phyloP scores from a whole-genome alignment of 2,888 invertebrate genomes.

The Oscheius sp. region DNA sequence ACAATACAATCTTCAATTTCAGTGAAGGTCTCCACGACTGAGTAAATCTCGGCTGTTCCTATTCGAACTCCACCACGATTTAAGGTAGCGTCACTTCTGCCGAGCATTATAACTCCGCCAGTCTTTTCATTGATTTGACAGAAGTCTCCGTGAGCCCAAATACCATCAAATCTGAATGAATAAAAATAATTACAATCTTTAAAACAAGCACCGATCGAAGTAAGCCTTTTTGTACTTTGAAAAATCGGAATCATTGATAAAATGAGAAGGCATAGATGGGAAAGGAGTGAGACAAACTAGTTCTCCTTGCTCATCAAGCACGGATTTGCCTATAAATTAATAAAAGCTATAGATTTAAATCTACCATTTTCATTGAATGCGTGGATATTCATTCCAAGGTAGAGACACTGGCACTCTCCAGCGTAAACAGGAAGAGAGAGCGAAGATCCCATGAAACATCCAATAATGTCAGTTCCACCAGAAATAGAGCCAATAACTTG shows the following conservation, averaged over 20 bases:
- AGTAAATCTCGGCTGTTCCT: slow-evolving; percentile 77
- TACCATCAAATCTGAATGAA: slow-evolving; percentile 65
- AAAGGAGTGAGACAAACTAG: slow-evolving; percentile 75
- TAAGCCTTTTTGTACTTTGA: slow-evolving; percentile 52
- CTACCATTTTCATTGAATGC: slow-evolving; percentile 73
- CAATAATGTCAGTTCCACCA: slow-evolving; percentile 76
- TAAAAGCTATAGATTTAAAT: background rate
- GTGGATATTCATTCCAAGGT: slow-evolving; percentile 75
- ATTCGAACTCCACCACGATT: slow-evolving; percentile 77
- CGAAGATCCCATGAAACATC: slow-evolving; percentile 75
- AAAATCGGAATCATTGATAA: slow-evolving; percentile 72
- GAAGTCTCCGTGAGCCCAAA: slow-evolving; percentile 77
- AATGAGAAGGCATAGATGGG: slow-evolving; percentile 75
- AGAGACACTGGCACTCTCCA: slow-evolving; percentile 75
- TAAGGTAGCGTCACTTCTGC: slow-evolving; percentile 75
- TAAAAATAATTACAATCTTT: background rate
- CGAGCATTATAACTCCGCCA: slow-evolving; percentile 76
- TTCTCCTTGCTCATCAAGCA: slow-evolving; percentile 73
- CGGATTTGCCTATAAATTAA: slow-evolving; percentile 70
- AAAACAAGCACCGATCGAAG: slow-evolving; percentile 42
- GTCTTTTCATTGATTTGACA: slow-evolving; percentile 73
- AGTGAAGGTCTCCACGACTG: slow-evolving; percentile 74
- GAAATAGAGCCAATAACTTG: slow-evolving; percentile 63
- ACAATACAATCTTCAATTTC: slow-evolving; percentile 75
- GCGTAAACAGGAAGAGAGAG: slow-evolving; percentile 74